Evolutionary conservation across 2,888 invertebrate genomes (phyloP).

Genomic region (Stenodema calcarata): DNA sequence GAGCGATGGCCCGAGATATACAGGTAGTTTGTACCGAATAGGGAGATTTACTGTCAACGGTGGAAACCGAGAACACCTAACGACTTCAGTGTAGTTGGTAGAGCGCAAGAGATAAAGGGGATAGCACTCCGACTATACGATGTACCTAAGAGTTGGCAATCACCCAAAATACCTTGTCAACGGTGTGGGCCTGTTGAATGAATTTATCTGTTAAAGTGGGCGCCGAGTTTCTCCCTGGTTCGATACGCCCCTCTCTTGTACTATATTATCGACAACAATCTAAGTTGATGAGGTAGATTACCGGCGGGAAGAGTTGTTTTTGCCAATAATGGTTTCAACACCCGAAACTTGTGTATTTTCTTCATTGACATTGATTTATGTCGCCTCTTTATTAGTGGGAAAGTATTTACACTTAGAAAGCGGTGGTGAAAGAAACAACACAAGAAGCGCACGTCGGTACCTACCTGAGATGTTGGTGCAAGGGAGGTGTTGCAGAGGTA

Average conservation of each 20-base stretch:
- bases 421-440: no score
- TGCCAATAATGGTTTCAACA: no score
- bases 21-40: background rate
- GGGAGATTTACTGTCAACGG: background rate
- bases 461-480: no score
- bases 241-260: background rate
- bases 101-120: background rate
- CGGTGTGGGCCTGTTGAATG: background rate
- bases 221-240: background rate
- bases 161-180: slow-evolving; percentile 5
- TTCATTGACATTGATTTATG: no score
- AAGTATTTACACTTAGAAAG: no score
- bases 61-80: background rate
- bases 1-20: background rate
- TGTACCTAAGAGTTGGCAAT: background rate
- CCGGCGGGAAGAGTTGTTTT: no score
- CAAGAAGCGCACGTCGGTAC: no score
- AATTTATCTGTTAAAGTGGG: background rate
- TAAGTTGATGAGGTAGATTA: background rate
- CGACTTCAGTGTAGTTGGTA: background rate
- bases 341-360: no score
- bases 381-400: no score
- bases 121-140: background rate
- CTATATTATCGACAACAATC: background rate
- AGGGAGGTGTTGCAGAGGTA: no score